These are phyloP conservation scores for Drosophila neotestacea DNA, from an alignment of 2,888 invertebrate genomes.

Conservation along the genomic window DNA sequence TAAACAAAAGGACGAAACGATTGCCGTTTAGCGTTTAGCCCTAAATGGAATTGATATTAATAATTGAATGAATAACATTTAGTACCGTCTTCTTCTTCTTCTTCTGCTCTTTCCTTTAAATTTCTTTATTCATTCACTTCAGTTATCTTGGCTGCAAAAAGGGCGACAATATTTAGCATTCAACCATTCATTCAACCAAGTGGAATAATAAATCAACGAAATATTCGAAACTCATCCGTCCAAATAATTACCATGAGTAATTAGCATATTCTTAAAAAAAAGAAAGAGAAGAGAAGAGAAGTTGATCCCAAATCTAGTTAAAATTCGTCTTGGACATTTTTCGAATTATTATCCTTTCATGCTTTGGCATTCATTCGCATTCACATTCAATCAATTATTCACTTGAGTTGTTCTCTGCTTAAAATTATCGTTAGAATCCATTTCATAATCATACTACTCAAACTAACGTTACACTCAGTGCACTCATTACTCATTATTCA, in stretches of 20 bases:
- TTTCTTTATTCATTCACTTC: constrained; percentile 6
- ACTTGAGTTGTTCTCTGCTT: constrained; percentile 9
- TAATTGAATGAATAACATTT: constrained; percentile 67
- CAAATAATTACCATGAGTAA: constrained; percentile 46
- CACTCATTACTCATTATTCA: constrained; percentile 4
- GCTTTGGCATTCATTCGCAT: not conserved
- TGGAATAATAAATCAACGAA: constrained; percentile 57
- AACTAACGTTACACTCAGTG: constrained; percentile 2
- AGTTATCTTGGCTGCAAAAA: constrained; percentile 32
- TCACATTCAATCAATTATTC: constrained; percentile 19
- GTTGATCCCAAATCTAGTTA: constrained; percentile 22
- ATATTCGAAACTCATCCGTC: constrained; percentile 18
- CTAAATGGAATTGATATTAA: constrained; percentile 71
- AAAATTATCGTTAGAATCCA: constrained; percentile 2
- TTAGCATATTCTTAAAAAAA: constrained; percentile 36
- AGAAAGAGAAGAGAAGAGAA: not conserved
- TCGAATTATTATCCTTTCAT: constrained; percentile 17
- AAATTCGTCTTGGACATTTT: constrained; percentile 3
- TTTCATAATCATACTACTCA: constrained; percentile 1
- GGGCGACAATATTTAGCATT: constrained; percentile 5
- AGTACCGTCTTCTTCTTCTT: not conserved
- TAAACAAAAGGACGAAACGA: constrained; percentile 42
- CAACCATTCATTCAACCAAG: constrained; percentile 25
- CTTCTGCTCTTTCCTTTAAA: not conserved
- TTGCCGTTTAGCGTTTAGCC: constrained; percentile 52